Percentiles rank a stretch among this genome's conserved stretches.
phyloP scores from a whole-genome alignment of 2,797 vertebrate species.

The Poecile montanus region DNA sequence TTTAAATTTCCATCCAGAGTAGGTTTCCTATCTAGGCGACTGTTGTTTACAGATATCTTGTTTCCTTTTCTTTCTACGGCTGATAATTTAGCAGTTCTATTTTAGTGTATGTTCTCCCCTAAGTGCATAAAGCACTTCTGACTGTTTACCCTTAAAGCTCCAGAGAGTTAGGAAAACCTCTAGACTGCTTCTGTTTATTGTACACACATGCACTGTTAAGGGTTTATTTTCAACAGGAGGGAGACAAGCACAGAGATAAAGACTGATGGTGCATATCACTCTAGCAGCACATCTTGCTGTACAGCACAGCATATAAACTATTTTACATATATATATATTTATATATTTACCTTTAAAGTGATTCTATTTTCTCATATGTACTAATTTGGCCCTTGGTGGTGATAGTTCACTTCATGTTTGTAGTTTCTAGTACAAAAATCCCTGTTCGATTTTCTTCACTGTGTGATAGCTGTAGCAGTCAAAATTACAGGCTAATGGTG shows the following conservation, averaged over 20 bases:
- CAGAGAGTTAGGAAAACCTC: constrained; percentile 41
- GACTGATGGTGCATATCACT: neutral
- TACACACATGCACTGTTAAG: constrained; percentile 14
- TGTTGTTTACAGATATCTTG: neutral
- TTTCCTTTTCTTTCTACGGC: constrained; percentile 26
- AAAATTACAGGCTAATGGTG: constrained; percentile 64
- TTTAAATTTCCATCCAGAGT: neutral
- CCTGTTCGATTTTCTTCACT: constrained; percentile 58
- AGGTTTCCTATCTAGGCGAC: neutral
- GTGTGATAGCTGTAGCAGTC: constrained; percentile 34
- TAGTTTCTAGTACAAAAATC: constrained; percentile 40
- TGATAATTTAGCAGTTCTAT: constrained; percentile 57
- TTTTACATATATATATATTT: neutral
- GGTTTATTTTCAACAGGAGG: constrained; percentile 41
- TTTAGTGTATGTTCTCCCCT: constrained; percentile 35
- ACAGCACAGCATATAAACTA: neutral
- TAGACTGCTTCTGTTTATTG: constrained; percentile 51
- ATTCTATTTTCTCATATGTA: constrained; percentile 31
- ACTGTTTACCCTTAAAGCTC: constrained; percentile 55
- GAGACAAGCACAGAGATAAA: constrained; percentile 28
- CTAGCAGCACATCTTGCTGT: neutral
- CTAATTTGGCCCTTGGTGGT: constrained; percentile 29
- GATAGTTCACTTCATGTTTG: constrained; percentile 16
- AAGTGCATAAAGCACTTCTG: constrained; percentile 39
- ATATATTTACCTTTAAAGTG: constrained; percentile 47